Percentiles rank a stretch among this genome's conserved stretches.
phyloP scores from a whole-genome alignment of 2,888 invertebrate species.

The Aphidius colemani region DNA sequence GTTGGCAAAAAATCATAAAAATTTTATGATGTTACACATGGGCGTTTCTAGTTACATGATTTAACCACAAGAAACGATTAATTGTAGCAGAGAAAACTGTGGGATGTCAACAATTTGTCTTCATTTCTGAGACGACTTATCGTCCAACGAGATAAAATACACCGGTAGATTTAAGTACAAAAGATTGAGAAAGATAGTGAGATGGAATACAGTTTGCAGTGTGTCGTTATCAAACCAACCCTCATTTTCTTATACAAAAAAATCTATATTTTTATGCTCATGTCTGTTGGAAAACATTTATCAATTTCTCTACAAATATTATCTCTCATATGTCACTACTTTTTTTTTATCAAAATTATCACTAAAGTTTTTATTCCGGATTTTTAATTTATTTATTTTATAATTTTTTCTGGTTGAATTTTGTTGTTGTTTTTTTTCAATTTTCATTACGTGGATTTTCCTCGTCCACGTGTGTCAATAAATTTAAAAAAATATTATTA shows the following conservation, averaged over 20 bases:
- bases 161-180: conserved; percentile 5
- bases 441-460: neutral
- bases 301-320: conserved; percentile 53
- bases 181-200: conserved; percentile 27
- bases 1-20: too few species aligned
- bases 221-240: neutral
- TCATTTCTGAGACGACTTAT: conserved; percentile 52
- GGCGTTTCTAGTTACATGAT: too few species aligned
- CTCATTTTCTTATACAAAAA: neutral
- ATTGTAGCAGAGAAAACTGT: conserved; percentile 47
- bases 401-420: neutral
- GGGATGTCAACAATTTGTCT: conserved; percentile 51
- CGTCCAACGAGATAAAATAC: conserved; percentile 32
- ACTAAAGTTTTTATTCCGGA: neutral
- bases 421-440: too few species aligned
- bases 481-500: conserved; percentile 2
- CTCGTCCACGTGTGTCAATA: neutral
- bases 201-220: conserved; percentile 21
- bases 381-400: neutral
- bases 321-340: conserved; percentile 33
- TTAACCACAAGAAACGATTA: conserved; percentile 41
- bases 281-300: conserved; percentile 41
- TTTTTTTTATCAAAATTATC: neutral
- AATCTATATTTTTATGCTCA: conserved; percentile 5
- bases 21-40: too few species aligned